These are phyloP conservation scores for Liolophura sinensis DNA, from an alignment of 1,140 invertebrate species.

Conservation along the genomic window DNA sequence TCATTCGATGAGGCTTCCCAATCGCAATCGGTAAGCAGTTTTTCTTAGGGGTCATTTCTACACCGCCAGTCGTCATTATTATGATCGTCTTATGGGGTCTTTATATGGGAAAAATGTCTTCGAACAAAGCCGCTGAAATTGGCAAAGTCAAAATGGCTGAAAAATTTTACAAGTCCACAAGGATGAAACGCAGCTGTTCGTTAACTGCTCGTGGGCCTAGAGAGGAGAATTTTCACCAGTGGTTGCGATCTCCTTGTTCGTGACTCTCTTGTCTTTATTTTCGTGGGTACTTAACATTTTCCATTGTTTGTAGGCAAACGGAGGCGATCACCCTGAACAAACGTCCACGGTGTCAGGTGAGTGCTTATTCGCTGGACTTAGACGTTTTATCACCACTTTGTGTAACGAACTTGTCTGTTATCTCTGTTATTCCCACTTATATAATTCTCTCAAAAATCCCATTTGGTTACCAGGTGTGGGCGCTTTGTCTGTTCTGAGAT, in stretches of 20 bases:
- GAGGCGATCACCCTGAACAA: conserved; percentile 11
- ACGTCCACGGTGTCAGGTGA: background rate
- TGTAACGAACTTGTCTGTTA: too few relatives aligned
- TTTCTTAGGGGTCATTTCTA: conserved; percentile 9
- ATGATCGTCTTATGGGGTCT: background rate
- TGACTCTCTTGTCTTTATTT: background rate
- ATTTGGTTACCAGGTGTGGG: too few relatives aligned
- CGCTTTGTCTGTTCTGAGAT: too few relatives aligned
- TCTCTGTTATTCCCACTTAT: too few relatives aligned
- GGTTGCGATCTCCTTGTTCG: background rate
- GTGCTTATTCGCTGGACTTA: background rate
- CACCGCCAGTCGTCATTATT: background rate
- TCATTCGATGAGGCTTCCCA: conserved; percentile 5
- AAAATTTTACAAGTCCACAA: conserved; percentile 27
- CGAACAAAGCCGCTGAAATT: conserved; percentile 16
- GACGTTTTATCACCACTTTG: too few relatives aligned
- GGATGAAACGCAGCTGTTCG: conserved; percentile 3
- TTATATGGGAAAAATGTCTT: conserved; percentile 6
- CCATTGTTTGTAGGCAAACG: background rate
- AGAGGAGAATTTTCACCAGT: background rate
- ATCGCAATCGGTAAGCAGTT: conserved; percentile 11
- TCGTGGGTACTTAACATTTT: conserved; percentile 10
- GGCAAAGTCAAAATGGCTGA: conserved; percentile 29
- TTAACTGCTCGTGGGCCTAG: background rate
- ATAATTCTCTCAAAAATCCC: too few relatives aligned